Evolutionary conservation across 2,113 vertebrate genomes (phyloP), one percentile per base, ranked within the genome.

Genomic region (Python bivittatus): DNA sequence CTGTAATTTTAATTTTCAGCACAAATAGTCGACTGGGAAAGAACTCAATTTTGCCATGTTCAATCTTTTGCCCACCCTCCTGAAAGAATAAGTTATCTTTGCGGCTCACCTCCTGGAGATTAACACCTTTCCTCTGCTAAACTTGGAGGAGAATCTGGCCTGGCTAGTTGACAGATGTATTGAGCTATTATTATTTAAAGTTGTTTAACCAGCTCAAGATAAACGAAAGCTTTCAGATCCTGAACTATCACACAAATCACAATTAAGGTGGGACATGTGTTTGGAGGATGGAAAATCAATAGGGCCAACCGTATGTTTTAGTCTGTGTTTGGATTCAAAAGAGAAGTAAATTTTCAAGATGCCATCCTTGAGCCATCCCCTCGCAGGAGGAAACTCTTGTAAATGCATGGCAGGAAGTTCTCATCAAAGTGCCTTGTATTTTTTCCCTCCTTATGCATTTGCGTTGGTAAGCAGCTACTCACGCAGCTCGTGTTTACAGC

Each of bases 111-210:
- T 11, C 56, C 10, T 1, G 4, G 84, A 94, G 86, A 95, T 96
- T 95, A 96, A 58, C 0, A 0, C 29, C 33, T 48, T 94, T 90
- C 92, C 84, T 72, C 88, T 60, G 9, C 53, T 9, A 42, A 38
- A 54, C 2, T 13, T 88, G 91, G 93, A 96, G 88, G 83, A 29
- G 88, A 88, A 89, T 89, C 68, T 94, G 92, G 27, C 83, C 94
- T 88, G 94, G 96, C 95, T 96, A 96, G 94, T 94, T 95, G 95
- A 94, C 96, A 96, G 95, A 96, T 96, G 95, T 97, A 97, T 97
- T 97, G 97, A 96, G 96, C 96, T 96, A 94, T 97, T 97, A 97
- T 97, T 97, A 97, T 97, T 97, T 97, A 96, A 97, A 96, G 96
- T 96, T 97, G 96, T 96, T 97, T 97, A 97, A 97, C 97, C 96